These are phyloP conservation scores for Cyclargus thomasi DNA, from an alignment of 1,140 invertebrate species.

Conservation along the genomic window DNA sequence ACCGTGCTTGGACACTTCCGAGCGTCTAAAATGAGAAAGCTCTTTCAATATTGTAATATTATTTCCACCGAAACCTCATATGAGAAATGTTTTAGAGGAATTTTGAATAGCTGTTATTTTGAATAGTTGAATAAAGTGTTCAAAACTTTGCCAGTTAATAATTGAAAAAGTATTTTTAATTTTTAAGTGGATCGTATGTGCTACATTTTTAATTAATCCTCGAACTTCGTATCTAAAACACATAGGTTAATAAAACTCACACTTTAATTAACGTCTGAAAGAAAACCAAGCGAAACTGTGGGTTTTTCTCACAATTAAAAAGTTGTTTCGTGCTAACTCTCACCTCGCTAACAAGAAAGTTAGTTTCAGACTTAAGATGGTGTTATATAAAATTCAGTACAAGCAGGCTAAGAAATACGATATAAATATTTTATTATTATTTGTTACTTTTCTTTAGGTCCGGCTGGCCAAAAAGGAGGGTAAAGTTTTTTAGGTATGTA, in stretches of 20 bases:
- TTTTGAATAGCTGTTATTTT: no score
- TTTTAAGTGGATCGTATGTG: not conserved
- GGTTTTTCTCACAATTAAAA: conserved; percentile 1
- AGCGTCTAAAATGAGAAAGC: conserved; percentile 8
- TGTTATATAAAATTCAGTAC: conserved; percentile 4
- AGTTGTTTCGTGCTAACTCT: not conserved
- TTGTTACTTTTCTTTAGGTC: no score
- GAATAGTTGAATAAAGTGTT: no score
- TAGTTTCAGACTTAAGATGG: conserved; percentile 3
- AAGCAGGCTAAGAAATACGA: not conserved
- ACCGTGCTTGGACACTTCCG: not conserved
- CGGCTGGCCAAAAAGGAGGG: no score
- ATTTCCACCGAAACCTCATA: no score
- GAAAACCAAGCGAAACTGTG: not conserved
- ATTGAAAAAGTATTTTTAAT: not conserved
- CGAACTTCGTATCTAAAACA: not conserved
- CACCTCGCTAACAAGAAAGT: conserved; percentile 6
- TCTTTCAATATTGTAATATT: not conserved
- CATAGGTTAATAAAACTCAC: not conserved
- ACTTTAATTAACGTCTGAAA: not conserved
- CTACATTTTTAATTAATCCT: not conserved
- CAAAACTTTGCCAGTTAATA: not conserved
- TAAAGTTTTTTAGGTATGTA: no score
- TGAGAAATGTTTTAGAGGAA: no score
- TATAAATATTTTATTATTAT: not conserved